Conservation (phyloP, 2,113 vertebrate genomes). For the Perccottus glenii region DNA sequence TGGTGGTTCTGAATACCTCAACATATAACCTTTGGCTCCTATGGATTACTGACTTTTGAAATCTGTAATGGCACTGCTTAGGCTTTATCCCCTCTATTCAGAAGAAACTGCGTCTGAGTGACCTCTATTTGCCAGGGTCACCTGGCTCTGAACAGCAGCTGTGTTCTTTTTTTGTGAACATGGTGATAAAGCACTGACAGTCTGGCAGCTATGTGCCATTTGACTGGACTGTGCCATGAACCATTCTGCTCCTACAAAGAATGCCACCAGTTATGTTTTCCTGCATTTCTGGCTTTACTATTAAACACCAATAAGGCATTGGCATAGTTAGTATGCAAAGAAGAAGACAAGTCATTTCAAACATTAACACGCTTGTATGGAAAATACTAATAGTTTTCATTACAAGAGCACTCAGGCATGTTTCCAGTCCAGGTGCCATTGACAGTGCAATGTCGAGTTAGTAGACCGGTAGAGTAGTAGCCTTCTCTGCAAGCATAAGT, state of each 20-base stretch:
- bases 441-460: slow-evolving; percentile 93
- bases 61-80: slow-evolving; percentile 35
- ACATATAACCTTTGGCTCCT: slow-evolving; percentile 30
- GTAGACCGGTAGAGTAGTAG: slow-evolving; percentile 90
- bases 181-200: slow-evolving; percentile 42
- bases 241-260: background rate
- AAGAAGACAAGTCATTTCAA: background rate
- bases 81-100: slow-evolving; percentile 48
- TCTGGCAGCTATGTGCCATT: slow-evolving; percentile 22
- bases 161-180: slow-evolving; percentile 48
- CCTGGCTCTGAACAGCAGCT: slow-evolving; percentile 33
- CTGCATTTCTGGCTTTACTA: background rate
- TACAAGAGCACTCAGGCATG: slow-evolving; percentile 91
- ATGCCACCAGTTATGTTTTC: background rate
- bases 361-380: background rate
- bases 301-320: background rate
- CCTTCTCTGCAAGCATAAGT: slow-evolving; percentile 93
- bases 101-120: slow-evolving; percentile 40
- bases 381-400: slow-evolving; percentile 3
- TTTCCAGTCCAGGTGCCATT: slow-evolving; percentile 96
- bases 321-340: background rate
- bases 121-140: slow-evolving; percentile 69
- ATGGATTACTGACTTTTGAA: slow-evolving; percentile 31
- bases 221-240: slow-evolving; percentile 12
- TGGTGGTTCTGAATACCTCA: slow-evolving; percentile 9